A percentile compares a stretch with the other conserved stretches of the same genome.
These are phyloP conservation scores for Hemistola chrysoprasaria DNA, from an alignment of 2,888 invertebrate genomes.

Conservation along the genomic window DNA sequence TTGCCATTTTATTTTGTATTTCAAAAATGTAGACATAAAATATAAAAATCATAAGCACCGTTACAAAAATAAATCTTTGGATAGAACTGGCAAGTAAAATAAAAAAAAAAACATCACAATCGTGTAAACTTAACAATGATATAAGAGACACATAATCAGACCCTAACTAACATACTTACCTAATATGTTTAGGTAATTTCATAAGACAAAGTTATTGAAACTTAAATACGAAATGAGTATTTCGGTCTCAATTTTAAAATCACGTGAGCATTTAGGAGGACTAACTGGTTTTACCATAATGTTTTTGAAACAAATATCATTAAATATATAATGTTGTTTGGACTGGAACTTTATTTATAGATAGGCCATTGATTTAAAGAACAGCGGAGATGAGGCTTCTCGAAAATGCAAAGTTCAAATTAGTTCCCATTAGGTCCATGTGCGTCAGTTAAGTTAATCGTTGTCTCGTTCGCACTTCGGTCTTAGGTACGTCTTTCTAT, in stretches of 20 bases:
- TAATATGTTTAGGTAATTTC: too few species aligned
- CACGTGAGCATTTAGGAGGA: slow-evolving; percentile 23
- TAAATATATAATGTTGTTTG: background rate
- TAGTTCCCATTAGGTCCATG: too few species aligned
- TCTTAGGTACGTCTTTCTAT: too few species aligned
- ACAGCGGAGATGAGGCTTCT: too few species aligned
- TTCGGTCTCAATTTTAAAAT: slow-evolving; percentile 18
- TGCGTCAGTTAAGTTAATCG: too few species aligned
- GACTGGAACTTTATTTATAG: background rate
- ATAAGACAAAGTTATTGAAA: slow-evolving; percentile 33
- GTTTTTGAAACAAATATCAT: slow-evolving; percentile 1
- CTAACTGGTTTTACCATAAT: slow-evolving; percentile 4
- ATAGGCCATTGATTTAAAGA: too few species aligned
- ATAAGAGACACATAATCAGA: slow-evolving; percentile 47
- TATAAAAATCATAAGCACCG: slow-evolving; percentile 43
- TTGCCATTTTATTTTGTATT: background rate
- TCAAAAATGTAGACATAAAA: slow-evolving; percentile 2
- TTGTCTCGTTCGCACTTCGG: too few species aligned
- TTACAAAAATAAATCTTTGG: slow-evolving; percentile 65
- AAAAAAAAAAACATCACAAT: slow-evolving; percentile 46
- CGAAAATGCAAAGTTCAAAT: too few species aligned
- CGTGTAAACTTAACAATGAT: slow-evolving; percentile 53
- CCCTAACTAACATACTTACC: slow-evolving; percentile 58
- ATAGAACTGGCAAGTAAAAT: slow-evolving; percentile 64
- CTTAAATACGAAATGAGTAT: slow-evolving; percentile 40